Conservation (phyloP, 2,888 invertebrate species). For the Yponomeuta evonymella region DNA sequence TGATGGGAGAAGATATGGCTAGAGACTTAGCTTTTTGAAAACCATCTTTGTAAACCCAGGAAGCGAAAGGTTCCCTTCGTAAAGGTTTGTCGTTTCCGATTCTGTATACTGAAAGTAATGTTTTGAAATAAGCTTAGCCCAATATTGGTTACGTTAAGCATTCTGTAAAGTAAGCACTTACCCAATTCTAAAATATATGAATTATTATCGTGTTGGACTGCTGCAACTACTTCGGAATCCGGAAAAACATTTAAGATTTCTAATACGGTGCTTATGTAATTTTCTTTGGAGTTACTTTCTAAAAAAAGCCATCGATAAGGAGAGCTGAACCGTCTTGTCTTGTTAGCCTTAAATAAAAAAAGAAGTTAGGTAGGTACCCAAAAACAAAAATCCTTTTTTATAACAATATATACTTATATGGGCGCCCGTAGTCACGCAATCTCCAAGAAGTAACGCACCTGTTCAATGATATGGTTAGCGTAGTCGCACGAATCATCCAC, state of each 20-base stretch:
- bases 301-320: neutral
- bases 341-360: neutral
- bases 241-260: neutral
- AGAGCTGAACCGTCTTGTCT: neutral
- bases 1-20: neutral
- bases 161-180: neutral
- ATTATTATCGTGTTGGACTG: neutral
- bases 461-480: neutral
- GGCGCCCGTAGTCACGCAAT: neutral
- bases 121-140: too few species aligned
- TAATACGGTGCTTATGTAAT: neutral
- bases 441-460: neutral
- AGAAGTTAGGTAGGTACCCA: neutral
- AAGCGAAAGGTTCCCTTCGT: neutral
- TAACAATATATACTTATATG: neutral
- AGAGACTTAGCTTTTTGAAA: neutral
- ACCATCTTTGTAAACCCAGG: neutral
- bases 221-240: slow-evolving; percentile 1
- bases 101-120: slow-evolving; percentile 10
- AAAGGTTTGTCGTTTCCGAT: neutral
- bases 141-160: neutral
- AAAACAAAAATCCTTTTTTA: neutral
- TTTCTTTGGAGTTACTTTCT: neutral
- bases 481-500: neutral
- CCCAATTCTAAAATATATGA: neutral